Base-by-base conservation (phyloP, 2,113 vertebrate species). In the Gobius niger region DNA sequence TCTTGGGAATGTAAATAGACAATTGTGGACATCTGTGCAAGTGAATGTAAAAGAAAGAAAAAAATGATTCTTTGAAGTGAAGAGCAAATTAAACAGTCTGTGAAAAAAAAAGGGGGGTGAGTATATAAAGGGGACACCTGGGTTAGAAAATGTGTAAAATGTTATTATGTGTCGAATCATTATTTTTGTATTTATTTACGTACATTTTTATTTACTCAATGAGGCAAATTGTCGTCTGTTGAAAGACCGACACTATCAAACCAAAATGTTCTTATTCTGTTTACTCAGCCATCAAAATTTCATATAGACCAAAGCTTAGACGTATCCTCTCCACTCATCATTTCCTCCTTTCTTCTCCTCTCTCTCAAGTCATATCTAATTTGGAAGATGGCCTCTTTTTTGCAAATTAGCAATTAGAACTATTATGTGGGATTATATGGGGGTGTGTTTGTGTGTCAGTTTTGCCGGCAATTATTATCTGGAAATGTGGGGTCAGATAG, bases 321-420 rank as follows among this genome's bases (percentile, higher is more conserved):
- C 70, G 51, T 44, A n/a, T 57, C 81, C 9, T 54, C 9, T 42
- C 19, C 67, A 15, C 47, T 18, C 57, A 0, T 66, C 72, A 68
- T 70, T 51, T 61, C 44, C 15, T 47, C 56, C 47, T 74, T 66
- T 62, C 79, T 85, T 88, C 91, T 91, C 89, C 87, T 93, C 89
- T 68, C 90, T 88, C 91, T 87, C 75, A 90, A 96, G 92, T 95
- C 94, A 92, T 93, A 94, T 97, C 96, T 96, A 92, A 96, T 96
- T 96, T 96, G 94, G 93, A 95, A 96, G 94, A 92, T 85, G 92
- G 91, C 92, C 93, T 97, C 94, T 93, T 96, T 96, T 95, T 89
- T 91, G 94, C 94, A 95, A 96, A 98, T 97, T 96, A 97, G 96
- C 96, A 98, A 97, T 98, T 98, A 96, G 94, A 96, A 95, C 95